Evolutionary conservation across 2,797 vertebrate genomes (phyloP), one percentile per base, ranked within the genome.

Genomic region (Siniperca scherzeri): DNA sequence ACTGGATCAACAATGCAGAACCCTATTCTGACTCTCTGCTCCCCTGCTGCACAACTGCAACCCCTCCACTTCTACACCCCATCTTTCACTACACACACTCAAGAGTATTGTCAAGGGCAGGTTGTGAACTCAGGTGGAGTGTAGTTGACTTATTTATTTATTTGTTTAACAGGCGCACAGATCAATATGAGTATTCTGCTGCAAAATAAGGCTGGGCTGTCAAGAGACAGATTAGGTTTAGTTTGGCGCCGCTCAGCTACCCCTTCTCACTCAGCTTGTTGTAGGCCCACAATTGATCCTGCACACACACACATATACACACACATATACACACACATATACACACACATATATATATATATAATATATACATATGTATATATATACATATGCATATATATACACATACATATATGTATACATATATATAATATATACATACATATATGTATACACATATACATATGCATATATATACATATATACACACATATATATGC

Each of bases 1-100:
- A 94, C 93, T 93, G 94, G 95, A 96, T 96, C 96, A 96, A 95
- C 96, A 96, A 96, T 95, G 96, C 96, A 96, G 96, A 96, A 96
- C 95, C 93, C 89, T 94, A 30, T 91, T 86, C 85, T 87, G 93
- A 90, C 91, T 95, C 88, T 82, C 81, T 86, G 89, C 90, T 94
- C 90, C 94, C 92, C 92, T 85, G 89, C 90, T 94, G 92, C 94
- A 92, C 86, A 77, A 88, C 84, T 88, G 87, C 87, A 90, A 88
- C 82, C 89, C 88, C 80, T 91, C 89, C 87, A 90, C 88, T 86
- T 88, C 86, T 73, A 74, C 91, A 73, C 76, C 77, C 72, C 40
- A 36, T 81, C 70, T 84, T 86, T 80, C 81, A 81, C 74, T 78
- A 76, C 81, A 90, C 79, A 79, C 68, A 60, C 78, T 77, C 78